phyloP scores from a whole-genome alignment of 2,888 invertebrate species.

The Gymnoscelis rufifasciata region DNA sequence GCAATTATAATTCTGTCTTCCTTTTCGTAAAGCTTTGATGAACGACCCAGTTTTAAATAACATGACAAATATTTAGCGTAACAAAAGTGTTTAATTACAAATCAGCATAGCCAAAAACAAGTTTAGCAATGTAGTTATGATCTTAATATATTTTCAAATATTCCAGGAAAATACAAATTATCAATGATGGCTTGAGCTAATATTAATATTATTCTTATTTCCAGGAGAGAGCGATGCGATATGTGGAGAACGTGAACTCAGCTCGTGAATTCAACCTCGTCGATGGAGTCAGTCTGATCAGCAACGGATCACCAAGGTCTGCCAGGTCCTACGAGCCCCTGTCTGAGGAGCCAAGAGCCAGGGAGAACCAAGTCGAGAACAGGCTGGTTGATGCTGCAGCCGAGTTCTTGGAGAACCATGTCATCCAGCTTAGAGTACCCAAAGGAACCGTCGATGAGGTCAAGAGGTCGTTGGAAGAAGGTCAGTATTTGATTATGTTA shows the following conservation, averaged over 20 bases:
- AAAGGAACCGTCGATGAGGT: constrained; percentile 86
- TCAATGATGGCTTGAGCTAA: background rate
- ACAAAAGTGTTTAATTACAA: too few relatives aligned
- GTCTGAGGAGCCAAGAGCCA: constrained; percentile 84
- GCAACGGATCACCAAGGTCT: constrained; percentile 74
- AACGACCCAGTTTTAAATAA: too few relatives aligned
- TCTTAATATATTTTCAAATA: too few relatives aligned
- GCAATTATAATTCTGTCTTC: too few relatives aligned
- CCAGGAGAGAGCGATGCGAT: constrained; percentile 85
- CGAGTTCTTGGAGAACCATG: constrained; percentile 88
- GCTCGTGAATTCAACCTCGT: constrained; percentile 77
- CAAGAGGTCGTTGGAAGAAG: constrained; percentile 89
- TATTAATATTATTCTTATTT: constrained; percentile 21
- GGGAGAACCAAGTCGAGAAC: constrained; percentile 85
- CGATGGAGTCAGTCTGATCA: constrained; percentile 80
- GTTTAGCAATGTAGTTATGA: too few relatives aligned
- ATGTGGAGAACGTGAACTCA: constrained; percentile 78
- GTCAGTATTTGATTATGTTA: too few relatives aligned
- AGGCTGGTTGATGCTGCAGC: constrained; percentile 86
- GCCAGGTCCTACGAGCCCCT: constrained; percentile 81
- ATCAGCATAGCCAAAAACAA: too few relatives aligned
- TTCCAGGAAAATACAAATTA: too few relatives aligned
- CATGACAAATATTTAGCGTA: too few relatives aligned
- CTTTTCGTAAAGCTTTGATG: too few relatives aligned
- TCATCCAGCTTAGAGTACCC: constrained; percentile 88